phyloP scores from a whole-genome alignment of 1,140 invertebrate species.

The Paralvinella palmiformis region DNA sequence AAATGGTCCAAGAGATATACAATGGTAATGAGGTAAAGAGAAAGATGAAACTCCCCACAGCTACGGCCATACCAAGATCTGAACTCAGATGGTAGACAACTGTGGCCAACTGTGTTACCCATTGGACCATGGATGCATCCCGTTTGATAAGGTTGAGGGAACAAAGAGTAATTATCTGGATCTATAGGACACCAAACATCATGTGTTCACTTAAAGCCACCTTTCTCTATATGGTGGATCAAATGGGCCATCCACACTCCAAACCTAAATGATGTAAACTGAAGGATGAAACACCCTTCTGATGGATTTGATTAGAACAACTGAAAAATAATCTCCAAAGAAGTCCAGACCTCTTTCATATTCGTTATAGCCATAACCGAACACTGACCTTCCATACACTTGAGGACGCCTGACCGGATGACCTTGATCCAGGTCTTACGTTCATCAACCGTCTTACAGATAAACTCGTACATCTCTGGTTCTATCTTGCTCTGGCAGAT shows the following conservation, averaged over 20 bases:
- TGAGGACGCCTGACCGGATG: constrained; percentile 60
- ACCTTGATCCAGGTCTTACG: constrained; percentile 81
- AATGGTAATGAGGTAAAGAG: too few relatives aligned
- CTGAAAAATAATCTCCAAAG: neutral
- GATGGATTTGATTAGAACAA: neutral
- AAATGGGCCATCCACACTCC: neutral
- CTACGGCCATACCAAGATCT: too few relatives aligned
- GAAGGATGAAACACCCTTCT: neutral
- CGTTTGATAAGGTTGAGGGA: too few relatives aligned
- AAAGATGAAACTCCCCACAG: too few relatives aligned
- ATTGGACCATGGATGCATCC: too few relatives aligned
- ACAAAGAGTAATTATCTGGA: too few relatives aligned
- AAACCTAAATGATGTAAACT: neutral
- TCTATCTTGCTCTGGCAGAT: constrained; percentile 61
- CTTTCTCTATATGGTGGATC: neutral
- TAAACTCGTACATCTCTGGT: constrained; percentile 93
- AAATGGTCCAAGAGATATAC: too few relatives aligned
- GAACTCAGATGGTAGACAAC: too few relatives aligned
- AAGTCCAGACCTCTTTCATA: neutral
- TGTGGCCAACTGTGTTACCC: too few relatives aligned
- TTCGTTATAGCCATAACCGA: neutral
- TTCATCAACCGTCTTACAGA: constrained; percentile 80
- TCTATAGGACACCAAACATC: too few relatives aligned
- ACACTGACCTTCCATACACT: constrained; percentile 50
- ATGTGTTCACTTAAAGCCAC: neutral